Conservation (phyloP, 2,888 invertebrate species). For the Cataglyphis albicans region DNA sequence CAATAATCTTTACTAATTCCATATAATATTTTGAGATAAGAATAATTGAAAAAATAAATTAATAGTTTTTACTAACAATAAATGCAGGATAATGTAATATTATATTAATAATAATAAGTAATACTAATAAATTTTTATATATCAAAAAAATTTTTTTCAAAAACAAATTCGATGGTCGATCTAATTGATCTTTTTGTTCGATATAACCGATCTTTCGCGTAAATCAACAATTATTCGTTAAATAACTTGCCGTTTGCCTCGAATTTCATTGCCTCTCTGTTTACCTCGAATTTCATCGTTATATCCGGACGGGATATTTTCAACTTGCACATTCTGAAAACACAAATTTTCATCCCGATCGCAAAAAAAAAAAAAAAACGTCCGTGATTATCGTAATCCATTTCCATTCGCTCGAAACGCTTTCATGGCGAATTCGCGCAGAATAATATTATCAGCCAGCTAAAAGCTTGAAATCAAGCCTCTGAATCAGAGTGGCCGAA, state of each 20-base stretch:
- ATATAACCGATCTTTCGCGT: neutral
- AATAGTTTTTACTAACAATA: neutral
- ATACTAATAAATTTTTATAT: neutral
- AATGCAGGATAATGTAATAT: neutral
- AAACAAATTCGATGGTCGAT: neutral
- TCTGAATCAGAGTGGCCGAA: slow-evolving; percentile 25
- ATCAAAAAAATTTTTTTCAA: neutral
- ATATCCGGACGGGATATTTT: slow-evolving; percentile 14
- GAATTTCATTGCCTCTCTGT: neutral
- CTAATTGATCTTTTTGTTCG: no score
- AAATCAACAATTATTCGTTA: slow-evolving; percentile 24
- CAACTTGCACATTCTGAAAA: slow-evolving; percentile 2
- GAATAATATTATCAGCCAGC: slow-evolving; percentile 42
- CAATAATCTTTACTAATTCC: neutral
- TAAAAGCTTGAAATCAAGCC: slow-evolving; percentile 51
- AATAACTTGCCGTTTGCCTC: slow-evolving; percentile 6
- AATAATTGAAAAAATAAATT: neutral
- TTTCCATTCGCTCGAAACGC: slow-evolving; percentile 34
- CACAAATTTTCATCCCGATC: slow-evolving; percentile 20
- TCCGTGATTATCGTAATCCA: slow-evolving; percentile 42
- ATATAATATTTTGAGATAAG: neutral
- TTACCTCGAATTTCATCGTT: neutral
- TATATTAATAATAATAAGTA: neutral
- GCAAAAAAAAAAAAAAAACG: slow-evolving; percentile 22
- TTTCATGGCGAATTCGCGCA: slow-evolving; percentile 21